These are phyloP conservation scores for Osmerus mordax DNA, from an alignment of 2,113 vertebrate species.

Conservation along the genomic window DNA sequence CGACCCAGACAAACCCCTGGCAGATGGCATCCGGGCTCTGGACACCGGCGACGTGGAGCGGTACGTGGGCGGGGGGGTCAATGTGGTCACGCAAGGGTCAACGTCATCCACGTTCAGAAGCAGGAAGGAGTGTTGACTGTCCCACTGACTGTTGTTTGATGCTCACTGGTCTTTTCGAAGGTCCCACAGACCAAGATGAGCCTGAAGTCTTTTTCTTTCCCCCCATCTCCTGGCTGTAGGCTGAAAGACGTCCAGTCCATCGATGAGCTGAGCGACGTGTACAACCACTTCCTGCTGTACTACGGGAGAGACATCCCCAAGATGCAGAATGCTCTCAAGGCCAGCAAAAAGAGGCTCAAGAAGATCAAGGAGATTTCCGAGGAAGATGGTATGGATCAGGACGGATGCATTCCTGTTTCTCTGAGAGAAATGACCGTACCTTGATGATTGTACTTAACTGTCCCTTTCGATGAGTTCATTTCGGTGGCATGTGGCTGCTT, in stretches of 20 bases:
- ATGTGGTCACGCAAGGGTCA: not conserved
- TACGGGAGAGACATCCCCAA: constrained; percentile 97
- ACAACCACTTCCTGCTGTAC: constrained; percentile 96
- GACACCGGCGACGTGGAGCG: constrained; percentile 96
- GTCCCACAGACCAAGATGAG: too few relatives aligned
- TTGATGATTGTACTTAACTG: not conserved
- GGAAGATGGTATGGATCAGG: constrained; percentile 72
- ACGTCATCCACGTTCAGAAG: too few relatives aligned
- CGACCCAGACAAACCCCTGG: constrained; percentile 95
- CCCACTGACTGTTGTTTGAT: too few relatives aligned
- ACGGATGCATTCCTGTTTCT: not conserved
- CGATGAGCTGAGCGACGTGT: constrained; percentile 93
- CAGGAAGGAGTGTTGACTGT: too few relatives aligned
- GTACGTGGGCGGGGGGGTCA: constrained; percentile 53
- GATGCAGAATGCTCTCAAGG: constrained; percentile 94
- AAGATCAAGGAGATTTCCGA: constrained; percentile 84
- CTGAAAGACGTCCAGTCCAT: constrained; percentile 96
- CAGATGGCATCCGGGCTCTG: constrained; percentile 91
- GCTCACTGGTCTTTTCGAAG: too few relatives aligned
- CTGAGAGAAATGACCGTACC: not conserved
- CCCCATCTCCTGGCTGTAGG: constrained; percentile 54
- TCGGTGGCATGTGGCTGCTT: not conserved
- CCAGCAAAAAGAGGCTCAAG: constrained; percentile 82
- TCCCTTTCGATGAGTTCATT: not conserved
- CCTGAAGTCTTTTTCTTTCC: not conserved